phyloP scores from a whole-genome alignment of 2,113 vertebrate genomes.

The Delphinapterus leucas region DNA sequence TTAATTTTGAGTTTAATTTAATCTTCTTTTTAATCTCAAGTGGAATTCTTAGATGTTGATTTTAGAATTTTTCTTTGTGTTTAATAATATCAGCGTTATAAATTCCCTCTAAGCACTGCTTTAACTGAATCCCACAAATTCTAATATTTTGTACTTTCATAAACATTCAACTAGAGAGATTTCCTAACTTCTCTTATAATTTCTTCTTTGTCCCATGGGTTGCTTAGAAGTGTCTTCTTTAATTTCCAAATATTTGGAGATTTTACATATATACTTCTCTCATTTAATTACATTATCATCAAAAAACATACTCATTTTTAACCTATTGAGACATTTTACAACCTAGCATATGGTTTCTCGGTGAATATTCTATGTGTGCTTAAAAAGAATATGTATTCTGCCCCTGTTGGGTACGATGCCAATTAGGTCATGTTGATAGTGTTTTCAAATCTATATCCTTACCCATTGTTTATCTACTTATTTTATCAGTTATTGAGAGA shows the following conservation, averaged over 20 bases:
- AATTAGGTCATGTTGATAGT: not conserved
- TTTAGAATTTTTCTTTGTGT: slow-evolving; percentile 8
- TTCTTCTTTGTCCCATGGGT: not conserved
- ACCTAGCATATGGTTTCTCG: not conserved
- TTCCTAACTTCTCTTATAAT: not conserved
- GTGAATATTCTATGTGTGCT: not conserved
- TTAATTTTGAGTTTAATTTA: not conserved
- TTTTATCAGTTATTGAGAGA: not conserved
- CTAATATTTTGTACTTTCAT: not conserved
- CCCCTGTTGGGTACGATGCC: not conserved
- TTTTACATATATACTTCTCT: not conserved
- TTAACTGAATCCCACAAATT: not conserved
- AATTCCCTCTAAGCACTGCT: not conserved
- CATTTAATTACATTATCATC: not conserved
- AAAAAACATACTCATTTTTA: not conserved
- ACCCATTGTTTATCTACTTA: not conserved
- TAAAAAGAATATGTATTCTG: not conserved
- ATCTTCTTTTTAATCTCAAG: not conserved
- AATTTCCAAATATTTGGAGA: slow-evolving; percentile 13
- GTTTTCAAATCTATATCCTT: not conserved
- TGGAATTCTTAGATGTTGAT: not conserved
- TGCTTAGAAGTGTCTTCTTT: not conserved
- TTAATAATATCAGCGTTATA: not conserved
- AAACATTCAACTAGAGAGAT: not conserved
- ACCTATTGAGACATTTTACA: not conserved